Evolutionary conservation across 2,113 vertebrate species (phyloP).

Genomic region (Vulpes lagopus): DNA sequence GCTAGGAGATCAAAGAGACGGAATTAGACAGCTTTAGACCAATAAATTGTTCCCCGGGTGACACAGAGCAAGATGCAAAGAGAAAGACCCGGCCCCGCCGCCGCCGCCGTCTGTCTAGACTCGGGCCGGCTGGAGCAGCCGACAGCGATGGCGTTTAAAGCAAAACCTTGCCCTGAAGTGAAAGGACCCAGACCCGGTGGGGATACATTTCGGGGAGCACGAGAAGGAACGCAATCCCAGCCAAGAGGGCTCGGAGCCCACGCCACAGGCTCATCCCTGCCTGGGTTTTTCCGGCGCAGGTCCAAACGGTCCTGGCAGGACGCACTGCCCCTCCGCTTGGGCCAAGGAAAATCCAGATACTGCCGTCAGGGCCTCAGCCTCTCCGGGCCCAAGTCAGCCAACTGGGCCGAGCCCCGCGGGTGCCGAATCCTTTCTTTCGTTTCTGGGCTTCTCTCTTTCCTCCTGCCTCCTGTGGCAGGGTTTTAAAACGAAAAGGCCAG

Average conservation of each 20-base stretch:
- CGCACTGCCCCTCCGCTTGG: neutral
- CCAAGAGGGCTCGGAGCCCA: too few species aligned
- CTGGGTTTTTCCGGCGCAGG: accelerated
- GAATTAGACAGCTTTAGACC: slow-evolving; percentile 85
- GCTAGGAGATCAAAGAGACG: slow-evolving; percentile 86
- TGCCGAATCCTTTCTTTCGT: neutral
- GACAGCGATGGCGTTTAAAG: neutral
- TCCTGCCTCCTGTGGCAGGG: neutral
- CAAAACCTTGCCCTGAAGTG: neutral
- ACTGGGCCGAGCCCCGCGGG: accelerated
- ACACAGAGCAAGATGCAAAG: slow-evolving; percentile 81
- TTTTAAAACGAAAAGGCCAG: slow-evolving; percentile 54
- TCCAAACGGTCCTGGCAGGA: neutral
- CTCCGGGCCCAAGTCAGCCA: neutral
- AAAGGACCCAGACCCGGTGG: neutral
- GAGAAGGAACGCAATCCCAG: accelerated
- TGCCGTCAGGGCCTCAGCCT: neutral
- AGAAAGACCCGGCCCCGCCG: slow-evolving; percentile 77
- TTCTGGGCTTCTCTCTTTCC: slow-evolving; percentile 28
- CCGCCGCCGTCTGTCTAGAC: slow-evolving; percentile 79
- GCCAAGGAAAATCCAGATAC: neutral
- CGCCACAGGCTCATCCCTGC: neutral
- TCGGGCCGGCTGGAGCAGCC: slow-evolving; percentile 10
- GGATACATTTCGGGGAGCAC: neutral
- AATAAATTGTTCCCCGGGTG: slow-evolving; percentile 86